Percentiles rank a stretch among this genome's conserved stretches.
Evolutionary conservation across 2,113 vertebrate genomes (phyloP).

Genomic region (Elanoides forficatus): DNA sequence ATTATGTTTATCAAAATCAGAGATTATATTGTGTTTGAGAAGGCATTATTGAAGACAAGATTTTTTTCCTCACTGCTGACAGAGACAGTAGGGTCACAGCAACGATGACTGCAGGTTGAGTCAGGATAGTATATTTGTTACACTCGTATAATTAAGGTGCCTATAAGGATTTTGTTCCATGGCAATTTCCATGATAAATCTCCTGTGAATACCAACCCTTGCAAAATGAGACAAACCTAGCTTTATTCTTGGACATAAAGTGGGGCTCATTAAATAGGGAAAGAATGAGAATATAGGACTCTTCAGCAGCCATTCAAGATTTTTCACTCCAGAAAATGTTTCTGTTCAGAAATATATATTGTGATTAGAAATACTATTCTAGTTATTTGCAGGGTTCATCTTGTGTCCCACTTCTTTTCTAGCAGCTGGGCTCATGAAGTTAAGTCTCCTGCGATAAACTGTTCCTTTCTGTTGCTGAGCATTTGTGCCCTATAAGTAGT

Average conservation of each 20-base stretch:
- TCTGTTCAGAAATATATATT: background rate
- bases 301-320: background rate
- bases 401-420: background rate
- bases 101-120: background rate
- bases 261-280: background rate
- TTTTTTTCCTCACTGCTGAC: background rate
- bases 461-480: background rate
- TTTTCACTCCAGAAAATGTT: background rate
- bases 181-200: background rate
- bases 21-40: background rate
- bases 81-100: background rate
- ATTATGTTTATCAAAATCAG: background rate
- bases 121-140: background rate
- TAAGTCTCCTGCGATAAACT: background rate
- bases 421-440: background rate
- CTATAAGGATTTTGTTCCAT: background rate
- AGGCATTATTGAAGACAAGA: background rate
- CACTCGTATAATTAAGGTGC: background rate
- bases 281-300: background rate
- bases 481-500: background rate
- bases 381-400: background rate
- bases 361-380: background rate
- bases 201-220: background rate
- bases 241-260: background rate
- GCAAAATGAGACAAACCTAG: background rate